A percentile compares a stretch with the other conserved stretches of the same genome.
phyloP scores from a whole-genome alignment of 2,888 invertebrate genomes.

The Drosophila nr. perissopoda region DNA sequence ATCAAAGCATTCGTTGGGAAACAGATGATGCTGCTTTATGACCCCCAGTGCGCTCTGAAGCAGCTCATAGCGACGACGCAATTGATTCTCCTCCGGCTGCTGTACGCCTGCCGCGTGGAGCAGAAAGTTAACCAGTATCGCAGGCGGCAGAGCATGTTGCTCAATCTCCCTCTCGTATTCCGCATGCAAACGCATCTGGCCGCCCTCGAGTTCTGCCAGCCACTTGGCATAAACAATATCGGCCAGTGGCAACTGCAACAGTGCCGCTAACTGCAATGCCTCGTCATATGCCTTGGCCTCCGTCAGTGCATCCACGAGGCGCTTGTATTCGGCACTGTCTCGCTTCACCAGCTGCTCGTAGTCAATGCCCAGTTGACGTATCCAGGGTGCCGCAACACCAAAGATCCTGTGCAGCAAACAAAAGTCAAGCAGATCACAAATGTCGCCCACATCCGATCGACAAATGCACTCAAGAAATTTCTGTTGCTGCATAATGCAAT shows the following conservation, averaged over 20 bases:
- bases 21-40: constrained; percentile 83
- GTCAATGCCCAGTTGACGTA: constrained; percentile 66
- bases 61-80: constrained; percentile 86
- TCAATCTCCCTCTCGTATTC: constrained; percentile 88
- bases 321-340: constrained; percentile 85
- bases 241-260: constrained; percentile 84
- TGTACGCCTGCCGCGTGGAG: constrained; percentile 86
- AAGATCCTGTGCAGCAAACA: constrained; percentile 85
- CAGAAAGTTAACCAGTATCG: constrained; percentile 88
- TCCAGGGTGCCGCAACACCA: constrained; percentile 85
- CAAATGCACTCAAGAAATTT: constrained; percentile 88
- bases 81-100: constrained; percentile 81
- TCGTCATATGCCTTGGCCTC: constrained; percentile 85
- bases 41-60: constrained; percentile 82
- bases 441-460: constrained; percentile 87
- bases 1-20: constrained; percentile 84
- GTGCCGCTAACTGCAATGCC: constrained; percentile 86
- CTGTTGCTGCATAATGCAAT: constrained; percentile 88
- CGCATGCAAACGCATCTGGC: constrained; percentile 79
- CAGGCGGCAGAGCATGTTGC: constrained; percentile 87
- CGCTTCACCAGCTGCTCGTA: constrained; percentile 74
- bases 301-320: constrained; percentile 85
- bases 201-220: constrained; percentile 85
- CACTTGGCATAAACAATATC: constrained; percentile 86
- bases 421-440: constrained; percentile 86